Evolutionary conservation across 2,888 invertebrate genomes (phyloP), one percentile per base, ranked within the genome.

Genomic region (Dasypolia templi): DNA sequence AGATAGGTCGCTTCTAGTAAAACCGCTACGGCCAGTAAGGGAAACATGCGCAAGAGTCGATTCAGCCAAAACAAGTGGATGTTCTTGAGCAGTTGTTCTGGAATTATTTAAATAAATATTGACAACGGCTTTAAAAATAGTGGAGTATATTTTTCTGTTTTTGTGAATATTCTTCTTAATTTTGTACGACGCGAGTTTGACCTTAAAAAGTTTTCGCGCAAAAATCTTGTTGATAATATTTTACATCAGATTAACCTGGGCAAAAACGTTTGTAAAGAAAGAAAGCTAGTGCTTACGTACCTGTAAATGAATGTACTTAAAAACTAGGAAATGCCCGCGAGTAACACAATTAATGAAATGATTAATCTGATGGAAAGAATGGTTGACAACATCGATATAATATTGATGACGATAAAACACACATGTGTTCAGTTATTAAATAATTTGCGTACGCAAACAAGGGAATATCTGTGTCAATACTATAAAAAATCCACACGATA

Each of bases 31-130:
- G 92, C 93, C 32, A 94, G 81, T 46, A 93, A 69, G 0, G 94
- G 94, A 46, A 93, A 93, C 90, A 94, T 91, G 1, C 94, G 90
- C 9, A 94, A 80, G 11, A 93, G 75, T 12, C 94, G 91, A 72
- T 91, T 88, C 22, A 93, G 63, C 81, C 93, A 94, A 76, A 93
- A 93, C n/a, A 91, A 42, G 72, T 93, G 94, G 1, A 94, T 72
- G 22, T 88, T 93, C 66, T 89, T 90, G 7, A 93, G 14, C 1
- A 94, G 63, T 51, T 83, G 66, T 42, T 51, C 90, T 90, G 55
- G 2, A 80, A 80, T 65, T 1, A 56, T 32, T 3, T 7, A 56
- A n/a, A 32, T 12, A 7, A n/a, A 55, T 6, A 46, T 32, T 29
- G n/a, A n/a, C n/a, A 42, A 39, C 1, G 12, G 26, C 0, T 29